A percentile compares a stretch with the other conserved stretches of the same genome.
phyloP scores from a whole-genome alignment of 2,113 vertebrate species.

The Ellobius talpinus region DNA sequence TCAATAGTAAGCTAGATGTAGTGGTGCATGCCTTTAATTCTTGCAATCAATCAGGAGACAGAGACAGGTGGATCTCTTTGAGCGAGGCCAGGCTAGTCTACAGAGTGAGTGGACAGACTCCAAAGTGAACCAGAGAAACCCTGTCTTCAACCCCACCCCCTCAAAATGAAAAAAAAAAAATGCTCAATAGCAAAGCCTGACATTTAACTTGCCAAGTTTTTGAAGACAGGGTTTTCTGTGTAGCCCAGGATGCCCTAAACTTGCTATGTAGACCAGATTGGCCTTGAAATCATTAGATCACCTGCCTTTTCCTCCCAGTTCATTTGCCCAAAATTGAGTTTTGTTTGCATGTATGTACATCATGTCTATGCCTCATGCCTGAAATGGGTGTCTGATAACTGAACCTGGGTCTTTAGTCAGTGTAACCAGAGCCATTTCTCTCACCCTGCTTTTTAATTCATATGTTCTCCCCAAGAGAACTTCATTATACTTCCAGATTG shows the following conservation, averaged over 20 bases:
- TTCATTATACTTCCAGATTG: background rate
- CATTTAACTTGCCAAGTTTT: background rate
- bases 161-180: background rate
- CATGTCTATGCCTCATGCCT: background rate
- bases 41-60: too few species aligned
- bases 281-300: too few species aligned
- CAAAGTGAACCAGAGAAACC: too few species aligned
- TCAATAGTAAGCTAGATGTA: background rate
- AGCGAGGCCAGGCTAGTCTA: background rate
- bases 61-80: background rate
- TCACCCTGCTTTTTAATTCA: background rate
- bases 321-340: background rate
- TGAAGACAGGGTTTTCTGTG: background rate
- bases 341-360: background rate
- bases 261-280: background rate
- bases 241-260: background rate
- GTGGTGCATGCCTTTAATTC: background rate
- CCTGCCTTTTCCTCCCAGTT: background rate
- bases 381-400: background rate
- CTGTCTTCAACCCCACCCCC: background rate
- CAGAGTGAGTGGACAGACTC: background rate
- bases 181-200: background rate
- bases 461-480: background rate
- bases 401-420: background rate
- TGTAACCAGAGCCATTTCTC: background rate